Conservation (phyloP, 2,797 vertebrate genomes). For the Salmo trutta region DNA sequence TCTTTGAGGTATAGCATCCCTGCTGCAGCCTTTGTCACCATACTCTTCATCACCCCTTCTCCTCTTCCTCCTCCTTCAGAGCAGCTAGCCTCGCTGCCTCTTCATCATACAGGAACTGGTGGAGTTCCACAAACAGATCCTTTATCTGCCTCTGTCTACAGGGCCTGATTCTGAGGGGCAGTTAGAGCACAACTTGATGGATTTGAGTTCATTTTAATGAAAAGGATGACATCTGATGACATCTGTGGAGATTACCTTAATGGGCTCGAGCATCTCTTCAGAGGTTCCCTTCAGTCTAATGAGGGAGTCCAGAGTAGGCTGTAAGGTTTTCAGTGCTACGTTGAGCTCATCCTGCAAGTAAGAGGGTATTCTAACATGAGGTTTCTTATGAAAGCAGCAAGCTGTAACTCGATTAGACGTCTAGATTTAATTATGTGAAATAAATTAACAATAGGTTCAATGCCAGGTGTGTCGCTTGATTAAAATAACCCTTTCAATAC, state of each 20-base stretch:
- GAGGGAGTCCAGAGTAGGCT: slow-evolving; percentile 54
- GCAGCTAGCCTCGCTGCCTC: slow-evolving; percentile 62
- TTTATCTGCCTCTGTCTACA: slow-evolving; percentile 61
- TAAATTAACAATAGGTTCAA: background rate
- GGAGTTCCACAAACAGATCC: slow-evolving; percentile 70
- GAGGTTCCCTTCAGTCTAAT: background rate
- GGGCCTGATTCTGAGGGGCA: slow-evolving; percentile 55
- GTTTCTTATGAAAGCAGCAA: background rate
- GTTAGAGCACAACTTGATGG: background rate
- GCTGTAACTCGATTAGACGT: background rate
- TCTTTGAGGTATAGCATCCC: slow-evolving; percentile 56
- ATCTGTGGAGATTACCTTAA: background rate
- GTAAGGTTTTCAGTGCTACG: slow-evolving; percentile 56
- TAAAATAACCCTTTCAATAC: background rate
- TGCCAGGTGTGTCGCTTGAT: background rate
- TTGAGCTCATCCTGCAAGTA: slow-evolving; percentile 65
- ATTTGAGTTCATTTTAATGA: background rate
- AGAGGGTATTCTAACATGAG: slow-evolving; percentile 8
- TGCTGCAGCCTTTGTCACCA: slow-evolving; percentile 49
- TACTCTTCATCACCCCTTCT: slow-evolving; percentile 57
- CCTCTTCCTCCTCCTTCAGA: slow-evolving; percentile 67
- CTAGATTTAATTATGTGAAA: background rate
- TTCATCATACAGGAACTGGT: slow-evolving; percentile 62
- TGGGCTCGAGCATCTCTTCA: background rate
- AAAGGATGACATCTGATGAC: background rate